Percentiles rank a stretch among this genome's conserved stretches.
Conservation (phyloP, 1,140 invertebrate species). For the Drosophila littoralis region DNA sequence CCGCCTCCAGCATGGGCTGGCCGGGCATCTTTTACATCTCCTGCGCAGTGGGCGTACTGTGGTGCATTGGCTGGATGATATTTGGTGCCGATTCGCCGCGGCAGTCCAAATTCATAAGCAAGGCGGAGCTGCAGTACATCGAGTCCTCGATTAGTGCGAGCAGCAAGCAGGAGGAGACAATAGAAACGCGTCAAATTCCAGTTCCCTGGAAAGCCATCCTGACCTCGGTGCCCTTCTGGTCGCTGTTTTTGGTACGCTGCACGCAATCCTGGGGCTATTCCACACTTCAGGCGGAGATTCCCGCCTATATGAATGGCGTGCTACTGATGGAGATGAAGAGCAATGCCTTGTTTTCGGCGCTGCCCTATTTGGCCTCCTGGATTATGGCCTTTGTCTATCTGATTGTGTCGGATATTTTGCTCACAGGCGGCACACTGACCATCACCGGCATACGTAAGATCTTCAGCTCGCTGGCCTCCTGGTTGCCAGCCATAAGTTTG, state of each 20-base stretch:
- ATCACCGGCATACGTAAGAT: slow-evolving; percentile 87
- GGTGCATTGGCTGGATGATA: slow-evolving; percentile 87
- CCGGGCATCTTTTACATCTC: slow-evolving; percentile 92
- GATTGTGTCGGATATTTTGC: slow-evolving; percentile 87
- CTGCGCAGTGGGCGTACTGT: slow-evolving; percentile 87
- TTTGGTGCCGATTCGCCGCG: slow-evolving; percentile 88
- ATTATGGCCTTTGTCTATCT: slow-evolving; percentile 88
- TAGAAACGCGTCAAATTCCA: slow-evolving; percentile 44
- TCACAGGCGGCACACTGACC: slow-evolving; percentile 85
- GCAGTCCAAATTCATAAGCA: slow-evolving; percentile 86
- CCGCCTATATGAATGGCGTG: slow-evolving; percentile 94
- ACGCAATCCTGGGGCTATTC: slow-evolving; percentile 97
- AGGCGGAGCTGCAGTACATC: slow-evolving; percentile 88
- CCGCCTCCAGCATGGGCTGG: slow-evolving; percentile 89
- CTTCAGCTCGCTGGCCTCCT: slow-evolving; percentile 87
- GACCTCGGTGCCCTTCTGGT: slow-evolving; percentile 92
- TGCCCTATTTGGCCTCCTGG: slow-evolving; percentile 92
- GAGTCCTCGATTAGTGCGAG: slow-evolving; percentile 79
- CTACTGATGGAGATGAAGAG: slow-evolving; percentile 91
- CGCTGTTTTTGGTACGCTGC: slow-evolving; percentile 92
- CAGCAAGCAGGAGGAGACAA: slow-evolving; percentile 33
- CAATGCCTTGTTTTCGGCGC: slow-evolving; percentile 90
- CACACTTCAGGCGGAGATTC: slow-evolving; percentile 95
- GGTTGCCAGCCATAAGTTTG: slow-evolving; percentile 87
- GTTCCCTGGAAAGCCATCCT: slow-evolving; percentile 92